Conservation (phyloP, 2,888 invertebrate genomes). For the Drosophila antonietae region DNA sequence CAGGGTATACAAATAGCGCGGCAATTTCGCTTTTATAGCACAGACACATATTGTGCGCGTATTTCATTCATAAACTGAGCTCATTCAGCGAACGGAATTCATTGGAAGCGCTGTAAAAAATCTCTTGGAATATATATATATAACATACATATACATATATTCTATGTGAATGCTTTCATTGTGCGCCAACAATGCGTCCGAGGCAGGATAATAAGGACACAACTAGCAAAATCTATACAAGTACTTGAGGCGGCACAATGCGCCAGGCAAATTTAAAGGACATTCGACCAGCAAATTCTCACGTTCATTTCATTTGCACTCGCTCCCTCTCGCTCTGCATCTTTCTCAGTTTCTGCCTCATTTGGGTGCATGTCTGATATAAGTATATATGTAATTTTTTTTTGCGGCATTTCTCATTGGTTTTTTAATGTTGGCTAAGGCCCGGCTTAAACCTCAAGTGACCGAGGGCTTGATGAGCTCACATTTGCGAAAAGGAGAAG, state of each 20-base stretch:
- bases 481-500: slow-evolving; percentile 65
- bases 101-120: slow-evolving; percentile 55
- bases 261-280: slow-evolving; percentile 70
- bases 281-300: slow-evolving; percentile 68
- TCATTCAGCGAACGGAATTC: slow-evolving; percentile 59
- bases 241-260: slow-evolving; percentile 70
- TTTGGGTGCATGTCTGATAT: slow-evolving; percentile 41
- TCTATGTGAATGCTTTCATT: slow-evolving; percentile 30
- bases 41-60: slow-evolving; percentile 27
- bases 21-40: slow-evolving; percentile 57
- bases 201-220: slow-evolving; percentile 73
- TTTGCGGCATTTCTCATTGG: slow-evolving; percentile 54
- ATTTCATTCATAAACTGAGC: slow-evolving; percentile 54
- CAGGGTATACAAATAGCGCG: slow-evolving; percentile 36
- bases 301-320: slow-evolving; percentile 55
- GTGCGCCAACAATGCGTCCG: slow-evolving; percentile 60
- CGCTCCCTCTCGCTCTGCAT: slow-evolving; percentile 20
- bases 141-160: neutral
- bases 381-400: slow-evolving; percentile 31
- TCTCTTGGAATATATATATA: slow-evolving; percentile 18
- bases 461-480: slow-evolving; percentile 71
- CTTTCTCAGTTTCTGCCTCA: neutral
- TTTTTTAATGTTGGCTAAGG: slow-evolving; percentile 69
- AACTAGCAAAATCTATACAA: slow-evolving; percentile 73
- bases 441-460: slow-evolving; percentile 76